Evolutionary conservation across 2,113 vertebrate species (phyloP).

Genomic region (Carassius carassius): DNA sequence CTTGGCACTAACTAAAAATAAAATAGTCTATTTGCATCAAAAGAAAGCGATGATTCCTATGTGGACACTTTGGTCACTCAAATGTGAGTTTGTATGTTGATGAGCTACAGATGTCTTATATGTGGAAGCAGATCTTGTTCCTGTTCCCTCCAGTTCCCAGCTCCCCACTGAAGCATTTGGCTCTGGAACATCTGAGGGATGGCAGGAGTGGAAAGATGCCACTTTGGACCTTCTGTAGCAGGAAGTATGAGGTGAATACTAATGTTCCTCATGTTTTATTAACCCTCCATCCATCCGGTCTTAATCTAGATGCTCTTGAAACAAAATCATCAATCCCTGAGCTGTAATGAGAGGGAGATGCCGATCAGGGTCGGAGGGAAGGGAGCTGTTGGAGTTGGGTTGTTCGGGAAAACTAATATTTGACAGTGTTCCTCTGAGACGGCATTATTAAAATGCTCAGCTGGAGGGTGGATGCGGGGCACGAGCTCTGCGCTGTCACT

Average conservation of each 20-base stretch:
- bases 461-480: conserved; percentile 50
- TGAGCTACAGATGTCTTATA: conserved; percentile 3
- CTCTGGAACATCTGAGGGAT: conserved; percentile 42
- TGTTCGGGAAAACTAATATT: conserved; percentile 69
- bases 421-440: conserved; percentile 56
- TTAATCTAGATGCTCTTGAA: conserved; percentile 67
- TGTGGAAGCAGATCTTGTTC: conserved; percentile 46
- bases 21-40: conserved; percentile 34
- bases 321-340: conserved; percentile 73
- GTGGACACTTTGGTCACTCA: conserved; percentile 1
- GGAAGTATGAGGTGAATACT: conserved; percentile 67
- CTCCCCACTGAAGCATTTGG: not conserved
- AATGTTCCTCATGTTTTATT: conserved; percentile 80
- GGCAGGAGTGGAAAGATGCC: conserved; percentile 60
- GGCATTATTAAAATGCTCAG: conserved; percentile 61
- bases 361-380: conserved; percentile 47
- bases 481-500: conserved; percentile 40
- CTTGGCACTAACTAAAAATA: conserved; percentile 37
- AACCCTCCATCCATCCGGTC: conserved; percentile 68
- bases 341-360: conserved; percentile 67
- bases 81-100: conserved; percentile 31
- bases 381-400: conserved; percentile 11
- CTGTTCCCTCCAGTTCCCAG: conserved; percentile 62
- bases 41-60: conserved; percentile 29
- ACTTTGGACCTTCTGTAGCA: conserved; percentile 48